These are phyloP conservation scores for Kryptopterus vitreolus DNA, from an alignment of 2,797 vertebrate genomes.

Conservation along the genomic window DNA sequence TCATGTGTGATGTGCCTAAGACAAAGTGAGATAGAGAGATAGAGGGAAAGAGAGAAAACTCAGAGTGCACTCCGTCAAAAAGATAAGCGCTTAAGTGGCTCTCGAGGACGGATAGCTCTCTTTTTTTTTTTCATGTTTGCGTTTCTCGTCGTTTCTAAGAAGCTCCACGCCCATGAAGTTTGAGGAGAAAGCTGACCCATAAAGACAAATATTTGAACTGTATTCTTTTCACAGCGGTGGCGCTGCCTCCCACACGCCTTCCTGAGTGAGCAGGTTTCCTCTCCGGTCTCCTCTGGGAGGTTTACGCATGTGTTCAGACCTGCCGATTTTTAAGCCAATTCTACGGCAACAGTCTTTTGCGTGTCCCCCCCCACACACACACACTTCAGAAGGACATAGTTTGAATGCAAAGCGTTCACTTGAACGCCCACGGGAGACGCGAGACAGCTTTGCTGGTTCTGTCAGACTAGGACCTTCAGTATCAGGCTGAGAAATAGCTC, in stretches of 20 bases:
- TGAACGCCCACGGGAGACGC: neutral
- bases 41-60: conserved; percentile 39
- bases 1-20: conserved; percentile 61
- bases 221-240: conserved; percentile 54
- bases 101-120: conserved; percentile 63
- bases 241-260: conserved; percentile 47
- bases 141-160: conserved; percentile 61
- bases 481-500: conserved; percentile 34
- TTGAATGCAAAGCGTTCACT: conserved; percentile 29
- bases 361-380: neutral
- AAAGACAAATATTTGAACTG: conserved; percentile 70
- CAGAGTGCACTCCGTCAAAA: conserved; percentile 56
- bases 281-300: conserved; percentile 21
- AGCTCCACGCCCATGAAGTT: conserved; percentile 62
- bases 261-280: conserved; percentile 51
- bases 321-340: conserved; percentile 52
- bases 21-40: conserved; percentile 65
- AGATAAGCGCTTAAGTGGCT: conserved; percentile 75
- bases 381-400: conserved; percentile 39
- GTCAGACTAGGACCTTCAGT: conserved; percentile 35
- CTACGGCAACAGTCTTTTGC: conserved; percentile 28
- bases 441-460: conserved; percentile 33
- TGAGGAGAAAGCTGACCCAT: conserved; percentile 58
- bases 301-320: conserved; percentile 11
- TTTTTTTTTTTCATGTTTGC: conserved; percentile 68